phyloP scores from a whole-genome alignment of 1,140 invertebrate genomes.

The Saccostrea glomerata region DNA sequence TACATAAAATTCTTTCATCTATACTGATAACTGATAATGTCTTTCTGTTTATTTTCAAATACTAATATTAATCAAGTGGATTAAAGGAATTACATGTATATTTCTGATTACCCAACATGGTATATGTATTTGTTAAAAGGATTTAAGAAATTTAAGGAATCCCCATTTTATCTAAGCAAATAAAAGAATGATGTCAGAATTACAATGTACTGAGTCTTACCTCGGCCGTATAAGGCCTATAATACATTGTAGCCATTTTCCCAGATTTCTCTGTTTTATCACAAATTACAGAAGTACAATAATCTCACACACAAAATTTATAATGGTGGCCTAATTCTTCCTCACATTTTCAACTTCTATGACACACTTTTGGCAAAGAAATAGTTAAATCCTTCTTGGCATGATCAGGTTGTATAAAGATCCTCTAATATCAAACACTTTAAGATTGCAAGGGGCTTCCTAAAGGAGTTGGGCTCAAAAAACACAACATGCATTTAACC shows the following conservation, averaged over 20 bases:
- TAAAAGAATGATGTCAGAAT: not conserved
- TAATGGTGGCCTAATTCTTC: not conserved
- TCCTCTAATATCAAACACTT: not conserved
- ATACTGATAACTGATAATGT: too few species aligned
- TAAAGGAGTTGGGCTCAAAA: not conserved
- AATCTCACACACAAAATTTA: not conserved
- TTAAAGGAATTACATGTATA: too few species aligned
- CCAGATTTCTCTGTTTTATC: conserved; percentile 39
- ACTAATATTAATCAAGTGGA: too few species aligned
- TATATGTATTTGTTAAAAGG: conserved; percentile 9
- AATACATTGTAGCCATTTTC: conserved; percentile 77
- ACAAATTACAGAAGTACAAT: not conserved
- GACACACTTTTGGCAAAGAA: conserved; percentile 28
- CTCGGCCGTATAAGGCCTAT: conserved; percentile 73
- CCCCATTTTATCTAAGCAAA: not conserved
- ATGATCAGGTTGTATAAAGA: not conserved
- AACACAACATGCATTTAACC: not conserved
- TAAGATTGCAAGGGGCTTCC: not conserved
- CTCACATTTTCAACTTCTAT: not conserved
- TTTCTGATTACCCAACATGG: not conserved
- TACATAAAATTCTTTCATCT: too few species aligned
- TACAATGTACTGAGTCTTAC: conserved; percentile 47
- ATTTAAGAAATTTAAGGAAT: not conserved
- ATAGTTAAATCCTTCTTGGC: conserved; percentile 18
- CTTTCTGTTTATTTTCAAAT: too few species aligned